These are phyloP conservation scores for Alentia gelatinosa DNA, from an alignment of 2,888 invertebrate genomes.

Conservation along the genomic window DNA sequence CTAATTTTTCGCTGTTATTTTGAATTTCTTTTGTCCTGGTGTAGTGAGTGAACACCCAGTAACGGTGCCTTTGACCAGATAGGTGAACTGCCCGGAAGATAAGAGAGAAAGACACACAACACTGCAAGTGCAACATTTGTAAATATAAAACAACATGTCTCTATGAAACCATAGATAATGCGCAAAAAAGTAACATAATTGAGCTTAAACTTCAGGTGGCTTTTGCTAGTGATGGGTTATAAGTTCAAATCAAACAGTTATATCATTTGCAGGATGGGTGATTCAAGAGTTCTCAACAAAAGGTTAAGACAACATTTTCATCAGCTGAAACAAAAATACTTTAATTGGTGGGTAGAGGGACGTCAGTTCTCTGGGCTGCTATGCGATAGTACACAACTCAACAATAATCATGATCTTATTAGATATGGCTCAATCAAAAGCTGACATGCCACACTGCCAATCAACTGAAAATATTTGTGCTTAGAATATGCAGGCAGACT, in stretches of 20 bases:
- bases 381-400: not conserved
- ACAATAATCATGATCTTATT: not conserved
- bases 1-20: no score
- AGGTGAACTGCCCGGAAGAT: not conserved
- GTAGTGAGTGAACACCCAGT: not conserved
- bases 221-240: not conserved
- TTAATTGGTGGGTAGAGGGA: not conserved
- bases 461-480: not conserved
- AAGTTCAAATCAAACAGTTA: no score
- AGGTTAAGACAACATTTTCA: not conserved
- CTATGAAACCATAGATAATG: not conserved
- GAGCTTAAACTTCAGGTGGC: not conserved
- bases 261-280: not conserved
- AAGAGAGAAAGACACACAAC: not conserved
- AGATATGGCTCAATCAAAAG: no score
- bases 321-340: not conserved
- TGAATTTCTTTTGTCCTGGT: no score
- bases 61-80: not conserved
- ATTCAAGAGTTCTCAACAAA: not conserved
- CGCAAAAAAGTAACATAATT: not conserved
- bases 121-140: not conserved
- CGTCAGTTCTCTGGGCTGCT: not conserved
- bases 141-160: not conserved
- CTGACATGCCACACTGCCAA: not conserved
- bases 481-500: not conserved